phyloP scores from a whole-genome alignment of 2,113 vertebrate genomes.

The Plectropomus leopardus region DNA sequence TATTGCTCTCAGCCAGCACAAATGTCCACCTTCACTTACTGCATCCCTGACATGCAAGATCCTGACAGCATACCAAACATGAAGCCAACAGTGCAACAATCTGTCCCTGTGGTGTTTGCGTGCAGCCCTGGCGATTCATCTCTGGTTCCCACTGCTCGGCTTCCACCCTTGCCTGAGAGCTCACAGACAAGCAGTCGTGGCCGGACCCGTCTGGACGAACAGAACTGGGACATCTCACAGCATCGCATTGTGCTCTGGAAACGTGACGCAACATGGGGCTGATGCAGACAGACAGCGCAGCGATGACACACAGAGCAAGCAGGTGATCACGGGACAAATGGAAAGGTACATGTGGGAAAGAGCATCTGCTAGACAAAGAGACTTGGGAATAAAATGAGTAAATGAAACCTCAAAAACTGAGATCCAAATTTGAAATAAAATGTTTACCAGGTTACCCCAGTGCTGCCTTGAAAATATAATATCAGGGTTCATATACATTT shows the following conservation, averaged over 20 bases:
- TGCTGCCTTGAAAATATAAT: no score
- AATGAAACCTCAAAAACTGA: background rate
- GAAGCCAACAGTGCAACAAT: slow-evolving; percentile 57
- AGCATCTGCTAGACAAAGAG: background rate
- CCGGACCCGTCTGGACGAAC: slow-evolving; percentile 23
- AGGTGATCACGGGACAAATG: background rate
- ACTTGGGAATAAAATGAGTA: background rate
- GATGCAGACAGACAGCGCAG: slow-evolving; percentile 27
- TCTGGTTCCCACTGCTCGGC: slow-evolving; percentile 43
- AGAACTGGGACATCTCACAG: slow-evolving; percentile 59
- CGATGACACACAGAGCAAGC: slow-evolving; percentile 8
- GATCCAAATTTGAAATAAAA: background rate
- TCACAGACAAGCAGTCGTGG: slow-evolving; percentile 15
- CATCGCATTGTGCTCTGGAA: slow-evolving; percentile 22
- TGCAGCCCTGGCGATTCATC: slow-evolving; percentile 32
- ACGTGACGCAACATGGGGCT: slow-evolving; percentile 26
- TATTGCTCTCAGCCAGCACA: background rate
- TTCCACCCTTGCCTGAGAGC: slow-evolving; percentile 20
- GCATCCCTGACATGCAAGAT: slow-evolving; percentile 12
- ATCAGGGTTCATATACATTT: no score
- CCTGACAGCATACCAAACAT: slow-evolving; percentile 36
- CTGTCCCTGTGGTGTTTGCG: slow-evolving; percentile 52
- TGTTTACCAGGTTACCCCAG: background rate
- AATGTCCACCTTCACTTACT: slow-evolving; percentile 24
- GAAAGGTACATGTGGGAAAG: background rate